These are phyloP conservation scores for Argentina silus DNA, from an alignment of 2,797 vertebrate species.

Conservation along the genomic window DNA sequence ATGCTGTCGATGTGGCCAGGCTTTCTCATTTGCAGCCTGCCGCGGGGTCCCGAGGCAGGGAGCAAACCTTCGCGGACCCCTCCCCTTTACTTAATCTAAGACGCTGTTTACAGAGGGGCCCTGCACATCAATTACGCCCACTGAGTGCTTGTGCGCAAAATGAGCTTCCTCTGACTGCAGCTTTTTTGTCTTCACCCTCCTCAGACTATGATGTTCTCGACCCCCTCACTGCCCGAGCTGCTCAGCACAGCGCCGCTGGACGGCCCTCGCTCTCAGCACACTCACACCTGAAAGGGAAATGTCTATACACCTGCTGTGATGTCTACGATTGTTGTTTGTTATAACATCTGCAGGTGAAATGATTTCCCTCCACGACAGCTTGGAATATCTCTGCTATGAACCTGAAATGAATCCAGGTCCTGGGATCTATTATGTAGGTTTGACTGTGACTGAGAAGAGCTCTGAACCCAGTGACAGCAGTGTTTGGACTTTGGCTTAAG, in stretches of 20 bases:
- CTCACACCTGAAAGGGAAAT: background rate
- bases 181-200: background rate
- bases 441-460: background rate
- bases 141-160: background rate
- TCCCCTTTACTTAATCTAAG: background rate
- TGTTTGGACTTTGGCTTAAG: background rate
- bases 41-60: background rate
- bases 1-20: background rate
- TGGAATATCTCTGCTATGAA: background rate
- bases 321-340: background rate
- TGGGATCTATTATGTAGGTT: background rate
- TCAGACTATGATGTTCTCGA: background rate
- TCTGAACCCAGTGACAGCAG: background rate
- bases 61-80: conserved; percentile 8
- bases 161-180: background rate
- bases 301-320: background rate
- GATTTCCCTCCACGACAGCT: background rate
- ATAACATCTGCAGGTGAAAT: background rate
- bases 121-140: conserved; percentile 24
- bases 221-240: background rate
- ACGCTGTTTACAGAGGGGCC: background rate
- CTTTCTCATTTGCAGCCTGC: conserved; percentile 22
- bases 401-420: background rate
- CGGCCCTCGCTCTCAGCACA: background rate
- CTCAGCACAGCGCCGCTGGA: background rate